These are phyloP conservation scores for Philonicus albiceps DNA, from an alignment of 2,888 invertebrate genomes.

Conservation along the genomic window DNA sequence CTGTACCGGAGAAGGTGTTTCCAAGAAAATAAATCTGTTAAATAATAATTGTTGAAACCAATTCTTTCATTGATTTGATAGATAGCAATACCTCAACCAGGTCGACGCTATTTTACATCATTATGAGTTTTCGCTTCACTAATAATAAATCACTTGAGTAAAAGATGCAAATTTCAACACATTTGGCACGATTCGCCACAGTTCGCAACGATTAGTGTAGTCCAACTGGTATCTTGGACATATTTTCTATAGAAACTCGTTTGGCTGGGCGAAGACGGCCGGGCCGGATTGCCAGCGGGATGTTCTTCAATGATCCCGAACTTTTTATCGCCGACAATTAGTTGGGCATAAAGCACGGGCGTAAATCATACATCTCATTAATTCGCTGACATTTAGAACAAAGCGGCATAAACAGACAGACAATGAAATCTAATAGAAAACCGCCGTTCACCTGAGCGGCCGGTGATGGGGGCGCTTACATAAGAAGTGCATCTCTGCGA, in stretches of 20 bases:
- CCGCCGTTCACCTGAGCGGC: slow-evolving; percentile 12
- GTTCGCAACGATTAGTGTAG: not conserved
- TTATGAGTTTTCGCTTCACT: not conserved
- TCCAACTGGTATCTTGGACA: not conserved
- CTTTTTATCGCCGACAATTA: slow-evolving; percentile 33
- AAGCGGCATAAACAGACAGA: not conserved
- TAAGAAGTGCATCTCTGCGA: slow-evolving; percentile 10
- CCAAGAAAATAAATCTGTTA: not conserved
- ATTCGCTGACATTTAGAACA: slow-evolving; percentile 40
- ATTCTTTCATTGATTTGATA: not conserved
- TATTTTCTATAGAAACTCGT: not conserved
- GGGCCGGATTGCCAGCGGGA: not conserved
- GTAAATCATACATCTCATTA: slow-evolving; percentile 39
- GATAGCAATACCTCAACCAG: not conserved
- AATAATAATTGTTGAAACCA: not conserved
- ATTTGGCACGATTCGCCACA: not conserved
- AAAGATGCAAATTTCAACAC: not conserved
- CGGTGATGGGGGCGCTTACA: slow-evolving; percentile 3
- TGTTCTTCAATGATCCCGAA: not conserved
- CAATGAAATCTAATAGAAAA: not conserved
- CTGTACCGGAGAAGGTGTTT: not conserved
- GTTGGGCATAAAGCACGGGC: slow-evolving; percentile 12
- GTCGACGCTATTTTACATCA: not conserved
- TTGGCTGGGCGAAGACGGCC: not conserved
- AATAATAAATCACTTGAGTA: not conserved